These are phyloP conservation scores for Anguilla anguilla DNA, from an alignment of 2,797 vertebrate genomes.

Conservation along the genomic window DNA sequence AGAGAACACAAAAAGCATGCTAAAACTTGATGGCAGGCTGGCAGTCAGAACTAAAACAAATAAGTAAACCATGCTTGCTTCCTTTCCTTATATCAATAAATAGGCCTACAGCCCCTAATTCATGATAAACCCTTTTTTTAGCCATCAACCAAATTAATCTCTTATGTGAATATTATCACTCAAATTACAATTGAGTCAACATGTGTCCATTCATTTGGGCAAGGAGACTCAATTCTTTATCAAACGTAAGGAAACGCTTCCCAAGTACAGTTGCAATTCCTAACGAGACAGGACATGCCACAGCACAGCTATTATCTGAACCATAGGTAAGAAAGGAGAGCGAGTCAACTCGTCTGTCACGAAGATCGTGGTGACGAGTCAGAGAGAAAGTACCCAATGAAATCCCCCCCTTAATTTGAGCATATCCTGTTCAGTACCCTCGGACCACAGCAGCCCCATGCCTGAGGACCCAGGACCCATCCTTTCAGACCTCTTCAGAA, in stretches of 20 bases:
- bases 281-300: slow-evolving; percentile 36
- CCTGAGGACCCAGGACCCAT: not conserved
- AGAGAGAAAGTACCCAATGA: not conserved
- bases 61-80: not conserved
- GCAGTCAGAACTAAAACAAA: not conserved
- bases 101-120: not conserved
- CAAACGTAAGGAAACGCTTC: not conserved
- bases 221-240: slow-evolving; percentile 16
- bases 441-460: not conserved
- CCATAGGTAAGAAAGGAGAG: not conserved
- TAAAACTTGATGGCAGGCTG: not conserved
- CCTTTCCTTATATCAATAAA: not conserved
- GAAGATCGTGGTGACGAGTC: not conserved
- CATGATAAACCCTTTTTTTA: not conserved
- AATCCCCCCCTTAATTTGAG: not conserved
- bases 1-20: not conserved
- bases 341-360: not conserved
- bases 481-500: not conserved
- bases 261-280: not conserved
- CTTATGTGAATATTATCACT: not conserved
- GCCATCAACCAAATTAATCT: not conserved
- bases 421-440: not conserved
- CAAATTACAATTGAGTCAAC: not conserved
- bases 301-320: slow-evolving; percentile 6
- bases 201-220: too few species aligned